Percentiles rank a stretch among this genome's conserved stretches.
Conservation (phyloP, 1,140 invertebrate genomes). For the Monochamus saltuarius region DNA sequence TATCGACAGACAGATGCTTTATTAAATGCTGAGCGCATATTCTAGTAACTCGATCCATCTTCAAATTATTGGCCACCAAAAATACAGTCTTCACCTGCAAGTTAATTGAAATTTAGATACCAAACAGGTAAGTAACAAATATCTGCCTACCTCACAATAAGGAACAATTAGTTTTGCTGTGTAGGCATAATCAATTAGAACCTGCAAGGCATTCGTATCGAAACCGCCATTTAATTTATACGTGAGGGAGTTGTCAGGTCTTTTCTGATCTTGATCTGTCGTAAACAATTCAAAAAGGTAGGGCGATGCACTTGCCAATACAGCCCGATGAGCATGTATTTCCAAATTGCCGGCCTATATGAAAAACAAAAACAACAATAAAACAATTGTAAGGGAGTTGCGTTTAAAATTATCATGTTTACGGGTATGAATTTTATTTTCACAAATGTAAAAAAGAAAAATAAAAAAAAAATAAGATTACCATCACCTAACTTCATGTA, state of each 20-base stretch:
- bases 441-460: constrained; percentile 15
- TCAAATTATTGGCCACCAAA: constrained; percentile 69
- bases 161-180: constrained; percentile 58
- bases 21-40: constrained; percentile 73
- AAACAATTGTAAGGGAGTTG: constrained; percentile 14
- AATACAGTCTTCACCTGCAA: constrained; percentile 70
- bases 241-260: constrained; percentile 55
- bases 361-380: constrained; percentile 24
- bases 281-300: constrained; percentile 78
- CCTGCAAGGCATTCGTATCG: constrained; percentile 67
- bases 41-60: constrained; percentile 69
- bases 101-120: not conserved
- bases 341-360: constrained; percentile 67
- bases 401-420: constrained; percentile 13
- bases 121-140: not conserved
- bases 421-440: too few species aligned
- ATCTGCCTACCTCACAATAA: constrained; percentile 46
- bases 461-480: constrained; percentile 45
- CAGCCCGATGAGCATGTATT: constrained; percentile 73
- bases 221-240: constrained; percentile 71
- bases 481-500: constrained; percentile 44
- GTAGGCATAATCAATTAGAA: constrained; percentile 79
- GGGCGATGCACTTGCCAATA: constrained; percentile 73
- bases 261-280: constrained; percentile 58
- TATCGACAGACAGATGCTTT: constrained; percentile 65